These are phyloP conservation scores for Trypoxylus dichotomus DNA, from an alignment of 1,140 invertebrate genomes.

Conservation along the genomic window DNA sequence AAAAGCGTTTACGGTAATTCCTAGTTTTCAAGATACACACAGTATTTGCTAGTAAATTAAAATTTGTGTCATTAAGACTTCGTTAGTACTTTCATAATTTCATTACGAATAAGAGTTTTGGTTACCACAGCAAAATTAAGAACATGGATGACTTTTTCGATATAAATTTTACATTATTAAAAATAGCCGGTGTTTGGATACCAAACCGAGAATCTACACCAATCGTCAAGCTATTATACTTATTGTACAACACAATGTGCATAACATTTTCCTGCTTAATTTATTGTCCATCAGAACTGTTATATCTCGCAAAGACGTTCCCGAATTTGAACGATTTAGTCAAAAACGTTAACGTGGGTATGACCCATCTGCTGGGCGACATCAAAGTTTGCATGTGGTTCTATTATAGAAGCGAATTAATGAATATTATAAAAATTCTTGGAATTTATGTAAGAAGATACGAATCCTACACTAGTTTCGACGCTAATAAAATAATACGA, in stretches of 20 bases:
- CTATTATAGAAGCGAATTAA: conserved; percentile 30
- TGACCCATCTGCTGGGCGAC: conserved; percentile 31
- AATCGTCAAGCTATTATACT: conserved; percentile 24
- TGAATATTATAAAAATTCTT: conserved; percentile 27
- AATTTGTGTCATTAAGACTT: no score
- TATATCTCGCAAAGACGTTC: conserved; percentile 27
- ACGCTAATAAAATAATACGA: conserved; percentile 14
- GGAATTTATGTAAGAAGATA: conserved; percentile 26
- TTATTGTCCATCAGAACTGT: conserved; percentile 31
- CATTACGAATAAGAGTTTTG: no score
- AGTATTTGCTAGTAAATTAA: no score
- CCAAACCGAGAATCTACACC: background rate
- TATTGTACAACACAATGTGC: conserved; percentile 6
- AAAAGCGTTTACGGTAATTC: background rate
- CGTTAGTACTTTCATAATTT: background rate
- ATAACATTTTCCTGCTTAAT: conserved; percentile 13
- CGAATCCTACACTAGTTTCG: conserved; percentile 32
- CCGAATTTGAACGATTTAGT: conserved; percentile 29
- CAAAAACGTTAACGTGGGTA: conserved; percentile 35
- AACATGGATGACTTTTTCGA: conserved; percentile 19
- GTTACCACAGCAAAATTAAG: no score
- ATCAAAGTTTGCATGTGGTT: conserved; percentile 31
- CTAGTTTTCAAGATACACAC: no score
- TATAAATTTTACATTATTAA: conserved; percentile 24
- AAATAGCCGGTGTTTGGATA: conserved; percentile 27